Evolutionary conservation across 2,113 vertebrate species (phyloP), one percentile per base, ranked within the genome.

Genomic region (Crocuta crocuta): DNA sequence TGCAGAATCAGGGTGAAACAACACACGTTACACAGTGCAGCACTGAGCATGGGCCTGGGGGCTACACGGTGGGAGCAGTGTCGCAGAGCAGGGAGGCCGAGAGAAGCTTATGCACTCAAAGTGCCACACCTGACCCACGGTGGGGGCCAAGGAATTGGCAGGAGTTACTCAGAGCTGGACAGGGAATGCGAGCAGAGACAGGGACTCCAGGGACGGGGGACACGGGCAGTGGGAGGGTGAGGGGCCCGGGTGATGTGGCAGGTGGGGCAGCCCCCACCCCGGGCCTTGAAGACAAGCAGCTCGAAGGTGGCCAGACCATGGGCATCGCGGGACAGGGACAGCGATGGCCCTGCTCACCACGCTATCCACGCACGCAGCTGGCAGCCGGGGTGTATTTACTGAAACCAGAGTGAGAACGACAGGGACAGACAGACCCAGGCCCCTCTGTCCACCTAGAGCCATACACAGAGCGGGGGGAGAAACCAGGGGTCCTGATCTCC

Each of bases 401-500:
- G 68, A 53, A 84, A 5, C 13, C 58, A 48, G 73, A 26, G 3
- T 2, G n/a, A 26, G 53, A n/a, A 28, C 31, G 17, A 33, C 11
- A 26, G 39, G 39, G 50, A 39, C 0, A 76, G 43, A n/a, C 19
- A 13, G 79, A 10, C 13, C 2, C 53, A 9, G 7, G 2, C 17
- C 43, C 28, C 50, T 4, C 3, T 1, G 31, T 4, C 66, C 48
- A 76, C 48, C 11, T 5, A 61, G 0, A 24, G 35, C 8, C 39
- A 7, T 0, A 4, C 1, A 1, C 4, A 3, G 39, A 43, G 50
- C 0, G 0, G 23, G 23, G 1, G 21, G 53, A 26, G 66, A 68
- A 55, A n/a, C 28, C 17, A 63, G 3, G 55, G 3, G 15, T 2
- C 61, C 28, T 5, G 10, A 35, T 5, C 35, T 35, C 43, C 33